Percentiles rank a stretch among this genome's conserved stretches.
These are phyloP conservation scores for Muscidifurax raptorellus DNA, from an alignment of 1,140 invertebrate species.

Conservation along the genomic window DNA sequence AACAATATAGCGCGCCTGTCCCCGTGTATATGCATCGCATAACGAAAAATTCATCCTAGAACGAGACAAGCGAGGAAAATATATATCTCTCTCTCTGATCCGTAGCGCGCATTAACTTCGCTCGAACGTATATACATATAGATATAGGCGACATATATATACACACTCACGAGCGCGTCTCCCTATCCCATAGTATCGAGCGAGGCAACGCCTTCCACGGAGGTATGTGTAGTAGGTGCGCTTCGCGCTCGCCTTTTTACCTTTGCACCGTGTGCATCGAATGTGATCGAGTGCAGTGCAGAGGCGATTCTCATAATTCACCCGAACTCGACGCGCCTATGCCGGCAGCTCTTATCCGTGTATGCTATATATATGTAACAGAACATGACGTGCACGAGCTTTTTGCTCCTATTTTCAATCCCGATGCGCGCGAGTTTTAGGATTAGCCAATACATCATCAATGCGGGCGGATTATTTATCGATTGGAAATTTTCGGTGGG, in stretches of 20 bases:
- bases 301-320: not conserved
- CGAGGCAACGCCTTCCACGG: slow-evolving; percentile 6
- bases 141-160: no score
- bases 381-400: no score
- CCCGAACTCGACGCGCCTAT: not conserved
- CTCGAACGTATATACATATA: not conserved
- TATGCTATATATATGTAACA: no score
- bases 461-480: no score
- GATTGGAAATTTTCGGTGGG: no score
- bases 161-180: not conserved
- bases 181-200: not conserved
- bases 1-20: not conserved
- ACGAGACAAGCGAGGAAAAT: not conserved
- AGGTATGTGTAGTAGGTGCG: slow-evolving; percentile 43
- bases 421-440: no score
- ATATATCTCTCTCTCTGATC: not conserved
- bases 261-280: slow-evolving; percentile 18
- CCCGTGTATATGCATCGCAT: not conserved
- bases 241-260: slow-evolving; percentile 30
- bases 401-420: no score
- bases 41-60: not conserved
- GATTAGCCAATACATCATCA: no score
- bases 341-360: no score
- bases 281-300: not conserved
- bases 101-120: not conserved